Evolutionary conservation across 1,140 invertebrate species (phyloP).

Genomic region (Orchesella cincta): DNA sequence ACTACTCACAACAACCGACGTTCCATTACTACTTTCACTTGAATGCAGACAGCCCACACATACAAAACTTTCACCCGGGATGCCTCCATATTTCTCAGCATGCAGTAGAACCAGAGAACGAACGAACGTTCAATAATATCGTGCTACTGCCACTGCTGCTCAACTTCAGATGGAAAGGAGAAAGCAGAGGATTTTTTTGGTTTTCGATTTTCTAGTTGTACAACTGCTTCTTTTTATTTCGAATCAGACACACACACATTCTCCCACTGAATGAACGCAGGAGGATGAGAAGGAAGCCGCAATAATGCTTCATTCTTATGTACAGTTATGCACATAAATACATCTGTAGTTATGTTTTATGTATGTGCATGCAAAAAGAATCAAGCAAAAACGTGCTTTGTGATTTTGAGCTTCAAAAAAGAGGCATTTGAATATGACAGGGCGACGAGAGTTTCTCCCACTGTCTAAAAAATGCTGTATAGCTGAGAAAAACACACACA

Average conservation of each 20-base stretch:
- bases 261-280: background rate
- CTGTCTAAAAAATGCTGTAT: no score
- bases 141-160: no score
- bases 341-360: no score
- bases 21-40: no score
- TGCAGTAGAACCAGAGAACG: background rate
- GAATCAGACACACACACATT: background rate
- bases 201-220: background rate
- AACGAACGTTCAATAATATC: constrained; percentile 14
- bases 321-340: background rate
- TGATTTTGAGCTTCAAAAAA: no score
- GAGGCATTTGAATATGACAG: no score
- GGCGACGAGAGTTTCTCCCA: no score
- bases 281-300: background rate
- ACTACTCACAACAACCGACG: no score
- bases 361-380: no score
- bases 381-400: no score
- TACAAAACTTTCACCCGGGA: background rate
- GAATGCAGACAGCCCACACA: background rate
- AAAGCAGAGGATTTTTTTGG: background rate
- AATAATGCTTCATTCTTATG: background rate
- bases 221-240: background rate
- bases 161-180: background rate
- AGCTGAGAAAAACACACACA: no score
- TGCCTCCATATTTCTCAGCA: background rate